Evolutionary conservation across 2,113 vertebrate species (phyloP).

Genomic region (Nerophis lumbriciformis): DNA sequence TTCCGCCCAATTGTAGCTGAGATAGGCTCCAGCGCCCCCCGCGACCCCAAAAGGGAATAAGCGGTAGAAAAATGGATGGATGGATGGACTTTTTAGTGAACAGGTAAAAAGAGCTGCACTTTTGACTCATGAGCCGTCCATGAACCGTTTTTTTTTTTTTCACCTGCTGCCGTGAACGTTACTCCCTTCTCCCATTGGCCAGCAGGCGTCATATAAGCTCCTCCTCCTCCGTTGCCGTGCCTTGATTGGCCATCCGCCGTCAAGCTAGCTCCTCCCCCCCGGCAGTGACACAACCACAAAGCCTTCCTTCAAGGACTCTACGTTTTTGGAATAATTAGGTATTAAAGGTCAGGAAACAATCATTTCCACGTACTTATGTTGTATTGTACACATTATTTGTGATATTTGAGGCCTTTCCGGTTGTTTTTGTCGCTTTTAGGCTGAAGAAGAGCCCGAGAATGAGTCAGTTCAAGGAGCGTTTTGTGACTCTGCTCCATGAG

Average conservation of each 20-base stretch:
- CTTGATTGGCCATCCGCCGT: neutral
- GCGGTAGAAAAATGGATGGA: too few relatives aligned
- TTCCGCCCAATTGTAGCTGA: too few relatives aligned
- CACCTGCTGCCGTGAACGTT: slow-evolving; percentile 10
- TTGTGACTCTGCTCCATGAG: slow-evolving; percentile 73
- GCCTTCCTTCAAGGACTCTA: neutral
- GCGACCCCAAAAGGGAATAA: too few relatives aligned
- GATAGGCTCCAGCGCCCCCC: too few relatives aligned
- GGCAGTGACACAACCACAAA: neutral
- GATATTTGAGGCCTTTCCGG: neutral
- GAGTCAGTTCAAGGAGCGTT: slow-evolving; percentile 67
- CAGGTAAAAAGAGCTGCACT: neutral
- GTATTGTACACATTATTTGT: neutral
- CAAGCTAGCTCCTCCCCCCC: neutral
- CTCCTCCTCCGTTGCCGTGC: slow-evolving; percentile 10
- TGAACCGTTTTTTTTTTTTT: slow-evolving; percentile 1
- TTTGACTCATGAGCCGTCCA: too few relatives aligned
- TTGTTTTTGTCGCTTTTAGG: slow-evolving; percentile 13
- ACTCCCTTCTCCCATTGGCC: slow-evolving; percentile 46
- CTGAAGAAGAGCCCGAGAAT: slow-evolving; percentile 42
- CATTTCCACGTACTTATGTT: too few relatives aligned
- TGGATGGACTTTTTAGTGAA: neutral
- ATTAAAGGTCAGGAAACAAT: slow-evolving; percentile 22
- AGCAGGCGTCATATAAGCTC: neutral
- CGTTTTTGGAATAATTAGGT: slow-evolving; percentile 5